Evolutionary conservation across 2,888 invertebrate species (phyloP).

Genomic region (Epirrita christyi): DNA sequence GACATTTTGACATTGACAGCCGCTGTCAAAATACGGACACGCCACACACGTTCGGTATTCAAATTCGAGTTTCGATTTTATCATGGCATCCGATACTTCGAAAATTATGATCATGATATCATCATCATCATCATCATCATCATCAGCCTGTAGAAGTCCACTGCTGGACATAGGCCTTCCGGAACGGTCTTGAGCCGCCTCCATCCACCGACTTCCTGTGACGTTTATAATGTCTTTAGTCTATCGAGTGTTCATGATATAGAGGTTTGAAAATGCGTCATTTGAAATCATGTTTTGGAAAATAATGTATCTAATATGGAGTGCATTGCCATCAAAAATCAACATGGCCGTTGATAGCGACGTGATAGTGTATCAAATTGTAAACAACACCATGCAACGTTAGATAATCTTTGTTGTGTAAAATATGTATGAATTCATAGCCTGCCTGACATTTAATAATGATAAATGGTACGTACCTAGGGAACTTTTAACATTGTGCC

Average conservation of each 20-base stretch:
- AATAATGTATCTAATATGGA: constrained; percentile 2
- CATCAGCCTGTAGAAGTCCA: too few species aligned
- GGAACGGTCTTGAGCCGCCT: too few species aligned
- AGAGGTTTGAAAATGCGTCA: constrained; percentile 4
- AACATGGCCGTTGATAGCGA: constrained; percentile 31
- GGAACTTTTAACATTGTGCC: too few species aligned
- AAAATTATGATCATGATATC: constrained; percentile 32
- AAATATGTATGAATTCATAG: constrained; percentile 14
- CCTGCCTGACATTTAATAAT: constrained; percentile 3
- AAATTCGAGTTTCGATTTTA: constrained; percentile 38
- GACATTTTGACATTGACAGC: constrained; percentile 43
- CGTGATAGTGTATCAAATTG: constrained; percentile 32
- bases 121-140: too few species aligned
- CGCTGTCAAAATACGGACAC: constrained; percentile 41
- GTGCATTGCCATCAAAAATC: constrained; percentile 27
- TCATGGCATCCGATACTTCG: constrained; percentile 23
- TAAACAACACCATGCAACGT: constrained; percentile 31
- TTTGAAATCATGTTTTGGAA: constrained; percentile 3
- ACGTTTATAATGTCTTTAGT: too few species aligned
- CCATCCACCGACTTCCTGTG: too few species aligned
- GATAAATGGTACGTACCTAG: too few species aligned
- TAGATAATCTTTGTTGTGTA: constrained; percentile 27
- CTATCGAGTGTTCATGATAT: constrained; percentile 25
- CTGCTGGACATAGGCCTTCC: too few species aligned
- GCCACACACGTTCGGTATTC: constrained; percentile 40